Base-by-base conservation (phyloP, 30 jellyfish, hydroid and myxozoan genomes). In the Cassiopea xamachana region DNA sequence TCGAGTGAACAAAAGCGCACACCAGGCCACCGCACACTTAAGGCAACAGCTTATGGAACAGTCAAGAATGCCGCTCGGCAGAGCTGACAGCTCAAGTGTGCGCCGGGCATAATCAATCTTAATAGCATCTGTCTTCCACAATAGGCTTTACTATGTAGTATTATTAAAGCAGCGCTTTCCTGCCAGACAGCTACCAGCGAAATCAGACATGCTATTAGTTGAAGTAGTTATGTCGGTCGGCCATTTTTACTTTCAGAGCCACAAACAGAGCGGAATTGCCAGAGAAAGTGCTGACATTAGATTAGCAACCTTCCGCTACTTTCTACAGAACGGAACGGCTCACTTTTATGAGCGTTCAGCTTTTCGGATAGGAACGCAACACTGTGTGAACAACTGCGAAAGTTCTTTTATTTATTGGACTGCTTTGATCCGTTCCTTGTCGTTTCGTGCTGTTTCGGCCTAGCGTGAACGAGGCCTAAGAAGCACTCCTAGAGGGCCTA, bases 401-500 rank as follows among this genome's bases (percentile, higher is more conserved):
- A 59, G 27, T 59, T 60, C 90, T 61, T 44, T 61, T 81, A 81
- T 62, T 62, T 67, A 27, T 69, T 62, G 82, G 90, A 39, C 67
- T 45, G 39, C 81, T 62, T 27, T 4, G 69, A 81, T 51, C 77
- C 79, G 50, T 27, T 27, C 39, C 39, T 27, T 27, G 39, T 27
- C 39, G 39, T 27, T 27, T 27, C 39, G 39, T 27, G 39, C 69
- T 46, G 81, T 60, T 81, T 81, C 69, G 90, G 7, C 70, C 64
- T 81, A 80, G 68, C 19, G 87, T 79, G 75, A 60, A 79, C 76
- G 76, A 76, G 76, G n/a, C 77, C 77, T 68, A 6, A 18, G 46
- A 8, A 6, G 27, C n/a, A 7, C 13, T 14, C 69, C 14, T 59
- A 59, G 69, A 59, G 14, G 69, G 39, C 39, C 39, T 27, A 27